A percentile compares a stretch with the other conserved stretches of the same genome.
phyloP scores from a whole-genome alignment of 2,888 invertebrate species.

The Salticus scenicus region DNA sequence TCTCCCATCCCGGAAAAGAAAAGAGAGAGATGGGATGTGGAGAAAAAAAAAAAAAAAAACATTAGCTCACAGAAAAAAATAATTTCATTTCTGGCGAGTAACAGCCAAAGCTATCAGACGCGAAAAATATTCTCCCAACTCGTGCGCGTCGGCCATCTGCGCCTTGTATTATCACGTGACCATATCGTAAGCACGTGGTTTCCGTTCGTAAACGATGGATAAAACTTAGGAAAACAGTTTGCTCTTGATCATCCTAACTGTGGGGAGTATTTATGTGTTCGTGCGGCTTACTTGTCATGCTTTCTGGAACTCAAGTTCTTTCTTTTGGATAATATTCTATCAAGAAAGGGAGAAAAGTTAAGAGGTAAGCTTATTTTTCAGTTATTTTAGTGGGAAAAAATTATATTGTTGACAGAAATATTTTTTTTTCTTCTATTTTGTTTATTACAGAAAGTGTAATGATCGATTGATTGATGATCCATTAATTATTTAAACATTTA shows the following conservation, averaged over 20 bases:
- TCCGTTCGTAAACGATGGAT: conserved; percentile 5
- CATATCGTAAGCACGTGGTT: conserved; percentile 46
- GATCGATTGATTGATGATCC: too few relatives aligned
- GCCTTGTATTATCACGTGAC: conserved; percentile 48
- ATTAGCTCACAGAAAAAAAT: too few relatives aligned
- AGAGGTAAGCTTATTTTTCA: not conserved
- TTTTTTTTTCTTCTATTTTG: too few relatives aligned
- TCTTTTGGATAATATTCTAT: not conserved
- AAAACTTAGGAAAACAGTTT: not conserved
- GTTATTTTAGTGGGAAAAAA: too few relatives aligned
- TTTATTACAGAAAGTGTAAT: too few relatives aligned
- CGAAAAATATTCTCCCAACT: not conserved
- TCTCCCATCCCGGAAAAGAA: too few relatives aligned
- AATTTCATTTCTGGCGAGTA: too few relatives aligned
- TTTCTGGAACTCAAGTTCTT: not conserved
- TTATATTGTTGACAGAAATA: too few relatives aligned
- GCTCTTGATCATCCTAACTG: not conserved
- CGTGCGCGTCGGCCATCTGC: conserved; percentile 39
- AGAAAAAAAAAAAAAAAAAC: too few relatives aligned
- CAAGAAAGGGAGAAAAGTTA: not conserved
- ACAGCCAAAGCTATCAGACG: not conserved
- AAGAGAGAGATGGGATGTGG: too few relatives aligned
- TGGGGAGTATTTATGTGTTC: not conserved
- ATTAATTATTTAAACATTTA: too few relatives aligned
- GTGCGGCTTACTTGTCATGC: not conserved